These are phyloP conservation scores for Leucophenga montana DNA, from an alignment of 2,888 invertebrate species.

Conservation along the genomic window DNA sequence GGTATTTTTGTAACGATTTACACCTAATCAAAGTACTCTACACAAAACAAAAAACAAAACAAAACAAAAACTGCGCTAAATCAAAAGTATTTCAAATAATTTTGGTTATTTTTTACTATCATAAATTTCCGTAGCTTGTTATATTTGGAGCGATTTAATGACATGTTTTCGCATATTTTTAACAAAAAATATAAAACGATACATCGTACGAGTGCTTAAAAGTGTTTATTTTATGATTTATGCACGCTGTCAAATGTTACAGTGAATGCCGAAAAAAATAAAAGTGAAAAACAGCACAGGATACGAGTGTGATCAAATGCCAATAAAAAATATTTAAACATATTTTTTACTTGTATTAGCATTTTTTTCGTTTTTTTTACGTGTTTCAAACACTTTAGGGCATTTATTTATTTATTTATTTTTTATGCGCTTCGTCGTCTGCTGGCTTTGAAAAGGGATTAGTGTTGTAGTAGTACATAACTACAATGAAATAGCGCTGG, in stretches of 20 bases:
- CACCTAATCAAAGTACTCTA: too few relatives aligned
- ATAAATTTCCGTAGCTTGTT: neutral
- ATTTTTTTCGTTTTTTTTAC: neutral
- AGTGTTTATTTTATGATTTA: conserved; percentile 14
- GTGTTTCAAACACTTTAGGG: conserved; percentile 7
- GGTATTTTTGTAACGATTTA: too few relatives aligned
- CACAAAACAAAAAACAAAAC: too few relatives aligned
- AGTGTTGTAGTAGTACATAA: neutral
- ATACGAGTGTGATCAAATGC: neutral
- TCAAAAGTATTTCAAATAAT: too few relatives aligned
- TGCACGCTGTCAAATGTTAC: conserved; percentile 9
- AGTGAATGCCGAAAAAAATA: neutral
- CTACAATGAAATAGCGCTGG: too few relatives aligned
- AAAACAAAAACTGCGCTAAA: too few relatives aligned
- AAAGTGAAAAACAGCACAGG: neutral
- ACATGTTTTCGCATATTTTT: neutral
- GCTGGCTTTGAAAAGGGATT: conserved; percentile 5
- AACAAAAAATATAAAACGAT: neutral
- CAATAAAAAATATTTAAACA: neutral
- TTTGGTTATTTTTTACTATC: too few relatives aligned
- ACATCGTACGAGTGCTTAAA: neutral
- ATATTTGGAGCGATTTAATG: conserved; percentile 2
- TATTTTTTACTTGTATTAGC: neutral
- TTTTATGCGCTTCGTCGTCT: neutral
- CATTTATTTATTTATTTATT: neutral